Base-by-base conservation (phyloP, 92 coral and sea anemone species). In the Parazoanthus darwini region DNA sequence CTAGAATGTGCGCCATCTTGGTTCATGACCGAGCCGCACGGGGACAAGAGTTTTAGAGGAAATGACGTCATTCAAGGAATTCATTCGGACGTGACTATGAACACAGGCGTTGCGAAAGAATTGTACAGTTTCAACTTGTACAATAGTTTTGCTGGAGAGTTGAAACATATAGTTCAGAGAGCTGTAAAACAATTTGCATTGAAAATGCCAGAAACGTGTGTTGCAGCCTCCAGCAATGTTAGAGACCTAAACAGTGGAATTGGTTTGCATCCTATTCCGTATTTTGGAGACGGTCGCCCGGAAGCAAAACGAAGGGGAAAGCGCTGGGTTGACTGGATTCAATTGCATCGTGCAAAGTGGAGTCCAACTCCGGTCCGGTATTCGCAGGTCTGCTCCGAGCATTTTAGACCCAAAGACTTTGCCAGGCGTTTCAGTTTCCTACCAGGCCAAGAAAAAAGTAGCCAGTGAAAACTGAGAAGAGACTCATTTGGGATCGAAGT, bases 371-470 rank as follows among this genome's bases (percentile, higher is more conserved):
- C n/a, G n/a, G n/a, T n/a, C n/a, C 23, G 26, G 20, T 5, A 2
- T 33, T 22, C 73, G 6, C 25, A 20, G 73, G 73, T 67, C 25
- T 67, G 73, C 15, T 67, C 73, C 25, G 73, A 67, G 73, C 73
- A 67, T 25, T 67, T 67, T 67, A 67, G 39, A 83, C 82, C 79
- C 16, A 92, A 91, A 15, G 90, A 91, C 33, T 82, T 80, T 44
- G 50, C 39, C 10, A 83, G 86, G 72, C 39, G 50, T 59, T 85
- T 85, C 29, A 67, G 38, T 37, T 8, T 63, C 2, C 38, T 88
- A 38, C 74, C 83, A 37, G 92, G 85, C 50, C 67, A 88, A 68
- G 67, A 79, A 68, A 91, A 87, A 29, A 84, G 38, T 15, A 81
- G 51, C 78, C 37, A 37, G 11, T 82, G 82, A 74, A 88, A 78